Conservation (phyloP, 1,140 invertebrate genomes). For the Drosophila burlai region DNA sequence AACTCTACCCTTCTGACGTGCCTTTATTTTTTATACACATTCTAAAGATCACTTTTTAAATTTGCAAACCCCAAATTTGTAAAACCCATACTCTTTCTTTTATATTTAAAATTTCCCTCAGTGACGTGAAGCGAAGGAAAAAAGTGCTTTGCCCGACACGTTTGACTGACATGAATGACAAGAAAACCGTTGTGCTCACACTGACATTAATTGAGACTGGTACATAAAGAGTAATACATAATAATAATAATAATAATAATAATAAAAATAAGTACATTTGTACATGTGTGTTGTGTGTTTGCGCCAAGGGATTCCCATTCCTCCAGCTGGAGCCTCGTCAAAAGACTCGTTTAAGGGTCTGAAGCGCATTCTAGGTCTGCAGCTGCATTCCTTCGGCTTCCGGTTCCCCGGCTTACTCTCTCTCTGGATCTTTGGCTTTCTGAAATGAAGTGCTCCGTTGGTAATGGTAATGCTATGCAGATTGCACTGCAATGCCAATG, state of each 20-base stretch:
- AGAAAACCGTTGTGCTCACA: conserved; percentile 70
- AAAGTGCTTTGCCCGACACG: conserved; percentile 24
- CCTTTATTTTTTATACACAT: not conserved
- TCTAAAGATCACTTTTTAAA: too few species aligned
- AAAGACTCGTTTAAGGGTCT: conserved; percentile 13
- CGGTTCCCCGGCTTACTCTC: conserved; percentile 2
- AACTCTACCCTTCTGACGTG: not conserved
- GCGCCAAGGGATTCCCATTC: conserved; percentile 1
- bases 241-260: conserved; percentile 80
- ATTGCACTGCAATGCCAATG: conserved; percentile 35
- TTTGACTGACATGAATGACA: conserved; percentile 80
- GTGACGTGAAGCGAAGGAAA: not conserved
- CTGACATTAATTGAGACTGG: conserved; percentile 82
- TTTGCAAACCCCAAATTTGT: not conserved
- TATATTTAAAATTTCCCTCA: conserved; percentile 5
- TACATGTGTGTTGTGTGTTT: conserved; percentile 24
- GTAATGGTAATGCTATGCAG: conserved; percentile 41
- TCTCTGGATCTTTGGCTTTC: not conserved
- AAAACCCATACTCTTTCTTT: not conserved
- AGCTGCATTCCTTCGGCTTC: conserved; percentile 25
- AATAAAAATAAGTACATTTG: conserved; percentile 39
- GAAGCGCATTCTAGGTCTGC: conserved; percentile 22
- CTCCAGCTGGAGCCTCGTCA: conserved; percentile 5
- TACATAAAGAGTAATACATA: conserved; percentile 76
- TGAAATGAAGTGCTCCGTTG: conserved; percentile 15